phyloP scores from a whole-genome alignment of 2,113 vertebrate species.

The Herpetotheres cachinnans region DNA sequence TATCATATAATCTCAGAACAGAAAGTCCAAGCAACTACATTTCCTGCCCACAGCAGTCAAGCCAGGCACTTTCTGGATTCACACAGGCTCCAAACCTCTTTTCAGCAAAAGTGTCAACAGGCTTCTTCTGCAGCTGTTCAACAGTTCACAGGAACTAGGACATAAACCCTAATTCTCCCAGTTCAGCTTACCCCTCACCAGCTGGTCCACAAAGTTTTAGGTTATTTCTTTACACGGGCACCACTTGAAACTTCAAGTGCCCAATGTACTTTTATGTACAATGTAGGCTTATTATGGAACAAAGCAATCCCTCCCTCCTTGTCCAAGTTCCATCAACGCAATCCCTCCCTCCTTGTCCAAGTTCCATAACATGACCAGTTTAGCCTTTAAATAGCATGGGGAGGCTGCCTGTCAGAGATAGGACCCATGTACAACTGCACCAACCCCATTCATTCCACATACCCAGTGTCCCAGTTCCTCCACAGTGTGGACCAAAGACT shows the following conservation, averaged over 20 bases:
- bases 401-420: not conserved
- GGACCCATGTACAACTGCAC: not conserved
- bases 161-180: not conserved
- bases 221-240: not conserved
- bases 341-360: not conserved
- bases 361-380: not conserved
- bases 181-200: not conserved
- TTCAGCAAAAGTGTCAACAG: not conserved
- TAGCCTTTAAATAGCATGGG: not conserved
- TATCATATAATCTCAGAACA: not conserved
- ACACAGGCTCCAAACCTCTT: not conserved
- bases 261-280: too few relatives aligned
- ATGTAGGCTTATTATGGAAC: not conserved
- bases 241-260: not conserved
- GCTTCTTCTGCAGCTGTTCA: not conserved
- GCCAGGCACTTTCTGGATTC: slow-evolving; percentile 26
- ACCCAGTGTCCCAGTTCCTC: not conserved
- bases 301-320: not conserved
- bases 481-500: not conserved
- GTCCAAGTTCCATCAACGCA: not conserved
- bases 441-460: not conserved
- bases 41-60: not conserved
- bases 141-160: not conserved
- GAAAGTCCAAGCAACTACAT: not conserved
- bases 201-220: not conserved